Evolutionary conservation across 92 coral and sea anemone species (phyloP).

Genomic region (Ricordea florida): DNA sequence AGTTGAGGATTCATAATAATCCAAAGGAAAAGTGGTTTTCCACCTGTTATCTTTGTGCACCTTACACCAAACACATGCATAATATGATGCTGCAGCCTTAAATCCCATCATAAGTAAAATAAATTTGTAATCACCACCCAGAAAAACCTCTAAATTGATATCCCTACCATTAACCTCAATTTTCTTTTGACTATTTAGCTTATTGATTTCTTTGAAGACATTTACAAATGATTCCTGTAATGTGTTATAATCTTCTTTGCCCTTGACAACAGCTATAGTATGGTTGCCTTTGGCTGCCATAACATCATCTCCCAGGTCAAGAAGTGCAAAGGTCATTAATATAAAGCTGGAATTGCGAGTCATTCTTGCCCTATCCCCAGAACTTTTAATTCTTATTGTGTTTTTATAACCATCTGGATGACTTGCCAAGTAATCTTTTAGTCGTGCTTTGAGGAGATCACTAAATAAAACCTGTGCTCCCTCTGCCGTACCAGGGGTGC

Average conservation of each 20-base stretch:
- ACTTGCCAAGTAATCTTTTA: not conserved
- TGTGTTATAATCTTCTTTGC: constrained; percentile 56
- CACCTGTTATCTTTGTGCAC: constrained; percentile 35
- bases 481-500: constrained; percentile 70
- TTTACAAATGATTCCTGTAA: constrained; percentile 39
- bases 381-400: too few species aligned
- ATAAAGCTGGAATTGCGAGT: too few species aligned
- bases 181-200: constrained; percentile 3
- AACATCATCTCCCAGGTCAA: too few species aligned
- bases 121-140: too few species aligned
- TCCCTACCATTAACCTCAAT: constrained; percentile 17
- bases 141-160: constrained; percentile 45
- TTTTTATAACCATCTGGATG: constrained; percentile 11
- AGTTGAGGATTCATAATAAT: constrained; percentile 54
- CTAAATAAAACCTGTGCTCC: too few species aligned
- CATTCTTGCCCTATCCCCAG: too few species aligned
- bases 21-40: constrained; percentile 36
- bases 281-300: too few species aligned
- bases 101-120: too few species aligned
- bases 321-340: too few species aligned
- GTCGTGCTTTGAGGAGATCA: too few species aligned
- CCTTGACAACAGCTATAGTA: constrained; percentile 57
- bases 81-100: too few species aligned
- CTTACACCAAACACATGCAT: constrained; percentile 54
- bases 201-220: constrained; percentile 59